These are phyloP conservation scores for Nestor notabilis DNA, from an alignment of 2,113 vertebrate genomes.

Conservation along the genomic window DNA sequence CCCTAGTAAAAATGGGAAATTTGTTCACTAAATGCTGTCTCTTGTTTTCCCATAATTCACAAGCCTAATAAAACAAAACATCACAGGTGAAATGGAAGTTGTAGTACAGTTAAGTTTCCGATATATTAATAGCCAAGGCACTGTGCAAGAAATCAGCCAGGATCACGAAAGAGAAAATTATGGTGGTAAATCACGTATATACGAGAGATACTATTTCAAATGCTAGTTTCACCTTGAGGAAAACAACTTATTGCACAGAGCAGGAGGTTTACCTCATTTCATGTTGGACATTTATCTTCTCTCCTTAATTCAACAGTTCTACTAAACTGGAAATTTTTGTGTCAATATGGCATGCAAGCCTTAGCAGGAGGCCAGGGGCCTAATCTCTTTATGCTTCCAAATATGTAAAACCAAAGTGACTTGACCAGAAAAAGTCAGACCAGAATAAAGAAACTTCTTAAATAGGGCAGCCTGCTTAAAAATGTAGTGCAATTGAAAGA, in stretches of 20 bases:
- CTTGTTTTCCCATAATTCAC: neutral
- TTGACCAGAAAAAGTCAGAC: neutral
- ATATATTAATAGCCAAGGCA: neutral
- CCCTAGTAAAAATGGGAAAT: neutral
- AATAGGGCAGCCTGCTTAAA: neutral
- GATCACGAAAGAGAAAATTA: neutral
- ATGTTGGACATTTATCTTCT: neutral
- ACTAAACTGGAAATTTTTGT: neutral
- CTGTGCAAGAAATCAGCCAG: neutral
- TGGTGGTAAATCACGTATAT: neutral
- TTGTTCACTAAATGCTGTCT: neutral
- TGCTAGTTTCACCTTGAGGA: neutral
- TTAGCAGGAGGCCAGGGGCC: neutral
- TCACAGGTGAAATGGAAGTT: neutral
- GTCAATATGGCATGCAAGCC: neutral
- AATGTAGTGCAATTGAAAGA: neutral
- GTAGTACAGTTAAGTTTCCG: neutral
- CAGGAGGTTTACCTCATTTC: neutral
- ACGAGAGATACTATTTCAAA: neutral
- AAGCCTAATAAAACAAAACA: neutral
- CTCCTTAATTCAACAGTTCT: neutral
- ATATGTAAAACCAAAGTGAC: neutral
- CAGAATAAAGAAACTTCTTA: neutral
- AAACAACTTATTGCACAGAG: neutral
- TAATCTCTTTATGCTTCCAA: neutral